Percentiles rank a stretch among this genome's conserved stretches.
phyloP scores from a whole-genome alignment of 2,113 vertebrate species.

The Calonectris borealis region DNA sequence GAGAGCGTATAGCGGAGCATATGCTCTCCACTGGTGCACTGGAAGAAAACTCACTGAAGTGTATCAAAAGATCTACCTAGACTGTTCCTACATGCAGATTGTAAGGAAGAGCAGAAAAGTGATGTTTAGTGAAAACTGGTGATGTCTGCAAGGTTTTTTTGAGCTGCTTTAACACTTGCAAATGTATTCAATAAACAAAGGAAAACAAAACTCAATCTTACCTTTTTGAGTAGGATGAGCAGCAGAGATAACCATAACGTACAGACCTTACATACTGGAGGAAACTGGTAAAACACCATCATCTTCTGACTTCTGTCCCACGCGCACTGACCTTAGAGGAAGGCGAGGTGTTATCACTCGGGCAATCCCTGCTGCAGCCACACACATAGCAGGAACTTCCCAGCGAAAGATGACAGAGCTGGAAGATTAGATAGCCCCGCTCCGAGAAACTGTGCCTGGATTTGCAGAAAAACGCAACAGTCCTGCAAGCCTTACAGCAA shows the following conservation, averaged over 20 bases:
- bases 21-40: not conserved
- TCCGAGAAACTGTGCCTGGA: not conserved
- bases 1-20: not conserved
- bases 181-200: not conserved
- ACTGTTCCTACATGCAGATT: not conserved
- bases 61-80: not conserved
- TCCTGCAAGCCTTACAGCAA: not conserved
- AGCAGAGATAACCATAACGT: not conserved
- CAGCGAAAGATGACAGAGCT: not conserved
- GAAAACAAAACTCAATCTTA: not conserved
- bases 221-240: not conserved
- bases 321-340: accelerated
- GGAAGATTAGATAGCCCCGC: not conserved
- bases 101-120: not conserved
- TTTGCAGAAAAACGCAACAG: not conserved
- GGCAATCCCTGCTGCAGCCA: not conserved
- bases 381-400: not conserved
- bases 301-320: not conserved
- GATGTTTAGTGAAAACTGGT: not conserved
- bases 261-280: not conserved
- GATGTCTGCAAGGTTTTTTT: not conserved
- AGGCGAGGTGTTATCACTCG: not conserved
- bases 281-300: not conserved
- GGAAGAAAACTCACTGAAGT: not conserved
- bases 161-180: not conserved